Base-by-base conservation (phyloP, 2,888 invertebrate species). In the Beris morrisii region DNA sequence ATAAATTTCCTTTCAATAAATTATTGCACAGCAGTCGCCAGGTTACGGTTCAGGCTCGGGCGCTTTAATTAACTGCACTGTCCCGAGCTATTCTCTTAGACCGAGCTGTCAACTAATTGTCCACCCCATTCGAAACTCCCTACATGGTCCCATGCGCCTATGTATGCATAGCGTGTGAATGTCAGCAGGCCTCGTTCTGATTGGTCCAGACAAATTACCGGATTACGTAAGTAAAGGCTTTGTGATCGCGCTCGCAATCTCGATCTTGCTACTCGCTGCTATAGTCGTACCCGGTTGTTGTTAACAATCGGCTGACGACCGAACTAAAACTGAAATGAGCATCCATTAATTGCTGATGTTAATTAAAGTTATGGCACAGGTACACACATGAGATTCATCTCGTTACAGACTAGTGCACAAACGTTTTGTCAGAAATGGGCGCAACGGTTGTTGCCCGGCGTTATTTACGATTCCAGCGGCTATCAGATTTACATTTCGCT, bases 281-380 rank as follows among this genome's bases (percentile, higher is more conserved):
- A n/a, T n/a, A n/a, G n/a, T n/a, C n/a, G 22, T 22, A 22, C 22
- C 22, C 22, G 22, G 22, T 22, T 22, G 22, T 22, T 22, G 22
- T 22, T 22, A 22, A 22, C 22, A 22, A 22, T 22, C 22, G 22
- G 22, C 22, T 22, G 22, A 22, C 22, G 22, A 22, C 22, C 3
- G 22, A 22, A 38, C 38, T 38, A 3, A 38, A 38, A 38, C 38
- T 12, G 48, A 48, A 48, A 12, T 13, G 48, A 48, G 44, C 69
- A 67, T 70, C 68, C 67, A 67, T 75, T 77, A 77, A 77, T 76
- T 77, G 76, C 77, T 76, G 38, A 76, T 73, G 77, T 77, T 77
- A 77, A 77, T 77, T 77, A 77, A 77, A 78, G 77, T 76, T 74
- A 68, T 69, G 68, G 64, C 64, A 65, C 66, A 69, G 65, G 44